Base-by-base conservation (phyloP, 2,113 vertebrate genomes). In the Solea solea region DNA sequence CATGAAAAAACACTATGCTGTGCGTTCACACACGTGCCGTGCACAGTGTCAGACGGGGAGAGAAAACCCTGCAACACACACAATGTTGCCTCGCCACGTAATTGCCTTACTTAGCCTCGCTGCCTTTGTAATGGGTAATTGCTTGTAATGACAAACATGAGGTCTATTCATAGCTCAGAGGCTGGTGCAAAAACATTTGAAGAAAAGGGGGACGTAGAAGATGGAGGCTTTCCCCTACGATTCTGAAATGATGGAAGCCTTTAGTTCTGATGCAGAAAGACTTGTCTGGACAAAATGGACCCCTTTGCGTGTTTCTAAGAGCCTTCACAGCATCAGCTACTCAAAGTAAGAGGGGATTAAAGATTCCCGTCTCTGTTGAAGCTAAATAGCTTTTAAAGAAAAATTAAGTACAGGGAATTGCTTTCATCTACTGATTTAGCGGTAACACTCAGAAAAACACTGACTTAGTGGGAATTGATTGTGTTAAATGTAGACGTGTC, bases 141-240 rank as follows among this genome's bases (percentile, higher is more conserved):
- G 87, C 90, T 92, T 93, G 91, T 92, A 91, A 94, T 93, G 92
- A 91, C 90, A 89, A 90, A 89, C 71, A 80, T 64, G 81, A 60
- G 52, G 67, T 73, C 81, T 81, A 84, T 80, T 80, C 60, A 89
- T 64, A 82, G 81, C 79, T 74, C 54, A 54, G 51, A 80, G 66
- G 59, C 52, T 70, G 69, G n/a, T 44, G 65, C 44, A 55, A 72
- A 78, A 83, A 61, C 34, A 9, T 67, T 64, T 55, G 34, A 62
- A 78, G 74, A 77, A 72, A 73, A 3, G 5, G 21, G 21, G 27
- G 63, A 71, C 1, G 3, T 55, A 27, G 46, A 49, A 76, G 13
- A 65, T 66, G 34, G 50, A 83, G 39, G 56, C 55, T 69, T 75
- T 78, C 45, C 40, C 34, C 34, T 34, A 34, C 34, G 5, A 34